These are phyloP conservation scores for Neolamprologus sp. DNA, from an alignment of 2,113 vertebrate species.

Conservation along the genomic window DNA sequence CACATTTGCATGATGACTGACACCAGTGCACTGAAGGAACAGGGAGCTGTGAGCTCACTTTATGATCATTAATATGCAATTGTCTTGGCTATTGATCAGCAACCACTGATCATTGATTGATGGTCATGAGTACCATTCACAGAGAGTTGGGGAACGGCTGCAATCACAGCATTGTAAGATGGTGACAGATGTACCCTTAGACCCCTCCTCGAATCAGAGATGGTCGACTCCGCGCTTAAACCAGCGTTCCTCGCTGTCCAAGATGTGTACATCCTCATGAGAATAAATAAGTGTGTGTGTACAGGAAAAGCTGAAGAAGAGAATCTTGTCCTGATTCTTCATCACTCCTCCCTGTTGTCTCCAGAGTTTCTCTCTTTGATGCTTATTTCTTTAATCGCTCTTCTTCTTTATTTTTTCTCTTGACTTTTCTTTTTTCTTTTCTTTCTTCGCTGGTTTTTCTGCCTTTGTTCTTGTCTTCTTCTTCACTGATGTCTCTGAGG, in stretches of 20 bases:
- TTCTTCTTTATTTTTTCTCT: too few species aligned
- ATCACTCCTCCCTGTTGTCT: too few species aligned
- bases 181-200: background rate
- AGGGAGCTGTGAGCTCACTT: background rate
- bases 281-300: too few species aligned
- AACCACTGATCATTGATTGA: background rate
- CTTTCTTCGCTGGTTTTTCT: background rate
- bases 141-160: too few species aligned
- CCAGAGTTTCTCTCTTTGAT: too few species aligned
- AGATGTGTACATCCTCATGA: too few species aligned
- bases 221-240: too few species aligned
- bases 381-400: too few species aligned
- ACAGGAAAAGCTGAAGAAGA: too few species aligned
- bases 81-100: background rate
- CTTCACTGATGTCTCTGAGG: background rate
- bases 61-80: background rate
- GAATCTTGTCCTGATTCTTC: too few species aligned
- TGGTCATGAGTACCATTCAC: background rate
- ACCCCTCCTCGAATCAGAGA: too few species aligned
- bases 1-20: background rate
- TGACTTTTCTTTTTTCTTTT: background rate
- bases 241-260: too few species aligned
- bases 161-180: background rate
- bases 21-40: background rate
- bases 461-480: background rate